Conservation (phyloP, 37 sponge, comb jelly and placozoan genomes). For the Agelas oroides region DNA sequence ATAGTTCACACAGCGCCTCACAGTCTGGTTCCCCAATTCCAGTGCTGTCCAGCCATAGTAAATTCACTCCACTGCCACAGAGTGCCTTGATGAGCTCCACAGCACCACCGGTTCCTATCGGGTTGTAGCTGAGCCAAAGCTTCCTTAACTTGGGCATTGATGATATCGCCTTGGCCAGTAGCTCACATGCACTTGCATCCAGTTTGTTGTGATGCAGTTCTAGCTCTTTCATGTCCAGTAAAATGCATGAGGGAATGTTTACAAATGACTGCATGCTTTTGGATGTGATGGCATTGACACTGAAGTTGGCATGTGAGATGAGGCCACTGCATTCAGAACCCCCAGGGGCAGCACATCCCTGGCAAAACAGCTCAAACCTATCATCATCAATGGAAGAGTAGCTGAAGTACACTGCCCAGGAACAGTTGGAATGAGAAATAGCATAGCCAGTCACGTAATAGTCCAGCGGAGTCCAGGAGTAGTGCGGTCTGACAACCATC, state of each 20-base stretch:
- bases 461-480: not conserved
- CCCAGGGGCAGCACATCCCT: not conserved
- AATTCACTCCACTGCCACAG: not conserved
- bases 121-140: not conserved
- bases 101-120: conserved; percentile 11
- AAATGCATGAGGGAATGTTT: not conserved
- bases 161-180: not conserved
- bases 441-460: not conserved
- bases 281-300: not conserved
- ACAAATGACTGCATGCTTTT: not conserved
- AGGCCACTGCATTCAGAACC: not conserved
- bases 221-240: not conserved
- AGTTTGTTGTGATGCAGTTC: not conserved
- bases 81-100: not conserved
- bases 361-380: not conserved
- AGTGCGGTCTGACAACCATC: not conserved
- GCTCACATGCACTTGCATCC: conserved; percentile 1
- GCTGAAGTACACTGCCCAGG: not conserved
- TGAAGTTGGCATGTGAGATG: not conserved
- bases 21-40: not conserved
- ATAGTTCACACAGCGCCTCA: no score
- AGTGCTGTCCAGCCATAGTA: not conserved
- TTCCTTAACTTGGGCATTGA: not conserved
- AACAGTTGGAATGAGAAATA: conserved; percentile 12
- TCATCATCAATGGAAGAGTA: not conserved